Percentiles rank a stretch among this genome's conserved stretches.
phyloP scores from a whole-genome alignment of 2,113 vertebrate genomes.

The Rhabdomys dilectus region DNA sequence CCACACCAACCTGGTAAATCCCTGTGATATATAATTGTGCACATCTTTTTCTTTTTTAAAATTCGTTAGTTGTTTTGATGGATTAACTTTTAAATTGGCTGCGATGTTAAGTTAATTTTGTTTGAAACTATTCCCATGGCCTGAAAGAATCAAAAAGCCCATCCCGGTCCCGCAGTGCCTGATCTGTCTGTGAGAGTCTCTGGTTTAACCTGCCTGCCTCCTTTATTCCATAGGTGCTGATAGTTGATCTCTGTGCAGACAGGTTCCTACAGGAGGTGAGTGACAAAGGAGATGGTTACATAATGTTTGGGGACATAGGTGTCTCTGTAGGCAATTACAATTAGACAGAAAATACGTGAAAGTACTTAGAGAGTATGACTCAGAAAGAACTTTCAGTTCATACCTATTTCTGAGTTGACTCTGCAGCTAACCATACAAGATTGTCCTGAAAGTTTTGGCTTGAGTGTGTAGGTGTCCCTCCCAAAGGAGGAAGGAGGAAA shows the following conservation, averaged over 20 bases:
- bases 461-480: not conserved
- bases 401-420: conserved; percentile 40
- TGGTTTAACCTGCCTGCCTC: conserved; percentile 61
- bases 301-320: conserved; percentile 12
- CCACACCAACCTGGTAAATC: not conserved
- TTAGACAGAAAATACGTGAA: conserved; percentile 61
- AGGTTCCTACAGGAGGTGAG: conserved; percentile 97
- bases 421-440: conserved; percentile 45
- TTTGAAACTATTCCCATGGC: conserved; percentile 52
- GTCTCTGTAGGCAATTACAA: conserved; percentile 26
- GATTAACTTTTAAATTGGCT: conserved; percentile 47
- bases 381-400: conserved; percentile 16
- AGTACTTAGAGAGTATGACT: conserved; percentile 69
- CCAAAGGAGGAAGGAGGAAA: conserved; percentile 69
- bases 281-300: conserved; percentile 75
- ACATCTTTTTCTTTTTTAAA: not conserved
- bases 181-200: conserved; percentile 22
- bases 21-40: not conserved
- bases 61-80: conserved; percentile 6
- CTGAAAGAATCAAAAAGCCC: conserved; percentile 24
- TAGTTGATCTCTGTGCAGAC: conserved; percentile 97
- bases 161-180: not conserved
- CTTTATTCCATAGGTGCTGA: conserved; percentile 93
- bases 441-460: conserved; percentile 55
- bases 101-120: conserved; percentile 49